Evolutionary conservation across 2,113 vertebrate species (phyloP).

Genomic region (Andinoacara biseriatus): DNA sequence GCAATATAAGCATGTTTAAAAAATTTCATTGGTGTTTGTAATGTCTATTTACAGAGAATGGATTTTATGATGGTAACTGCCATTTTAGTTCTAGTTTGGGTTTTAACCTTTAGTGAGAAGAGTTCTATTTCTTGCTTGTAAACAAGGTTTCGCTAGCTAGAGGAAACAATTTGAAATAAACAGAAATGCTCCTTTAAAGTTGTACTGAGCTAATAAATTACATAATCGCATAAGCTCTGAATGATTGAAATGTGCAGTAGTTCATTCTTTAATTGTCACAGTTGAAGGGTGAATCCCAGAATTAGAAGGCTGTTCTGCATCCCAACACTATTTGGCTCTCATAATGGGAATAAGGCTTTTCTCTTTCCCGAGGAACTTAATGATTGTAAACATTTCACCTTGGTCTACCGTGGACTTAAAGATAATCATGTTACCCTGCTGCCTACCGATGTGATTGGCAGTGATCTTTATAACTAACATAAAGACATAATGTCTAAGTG

Average conservation of each 20-base stretch:
- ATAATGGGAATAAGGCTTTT: too few species aligned
- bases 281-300: neutral
- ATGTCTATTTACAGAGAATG: neutral
- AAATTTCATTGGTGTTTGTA: neutral
- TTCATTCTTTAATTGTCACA: neutral
- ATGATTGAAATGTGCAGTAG: neutral
- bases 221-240: neutral
- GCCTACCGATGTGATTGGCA: neutral
- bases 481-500: neutral
- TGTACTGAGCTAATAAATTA: neutral
- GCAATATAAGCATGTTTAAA: neutral
- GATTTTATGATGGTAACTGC: neutral
- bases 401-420: neutral
- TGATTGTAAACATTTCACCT: neutral
- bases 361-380: neutral
- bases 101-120: neutral
- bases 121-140: neutral
- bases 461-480: neutral
- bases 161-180: neutral
- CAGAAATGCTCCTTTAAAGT: neutral
- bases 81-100: neutral
- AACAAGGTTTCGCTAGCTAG: neutral
- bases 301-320: neutral
- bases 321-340: neutral
- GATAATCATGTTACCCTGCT: conserved; percentile 10